These are phyloP conservation scores for Drosophila sp. DNA, from an alignment of 1,140 invertebrate genomes.

Conservation along the genomic window DNA sequence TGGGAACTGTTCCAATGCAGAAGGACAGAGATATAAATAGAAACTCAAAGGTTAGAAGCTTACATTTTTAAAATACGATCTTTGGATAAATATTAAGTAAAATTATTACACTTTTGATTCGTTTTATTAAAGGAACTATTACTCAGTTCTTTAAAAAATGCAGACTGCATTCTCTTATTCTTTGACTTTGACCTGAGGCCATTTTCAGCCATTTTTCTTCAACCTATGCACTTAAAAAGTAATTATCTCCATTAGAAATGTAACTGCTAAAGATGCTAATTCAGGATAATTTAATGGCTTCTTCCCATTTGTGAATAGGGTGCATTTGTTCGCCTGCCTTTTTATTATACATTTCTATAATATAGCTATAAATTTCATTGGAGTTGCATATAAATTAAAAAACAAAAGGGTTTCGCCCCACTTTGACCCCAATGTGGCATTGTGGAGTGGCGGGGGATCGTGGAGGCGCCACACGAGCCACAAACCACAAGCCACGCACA, in stretches of 20 bases:
- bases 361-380: conserved; percentile 75
- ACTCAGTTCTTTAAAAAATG: too few species aligned
- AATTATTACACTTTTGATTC: too few species aligned
- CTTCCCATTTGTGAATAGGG: background rate
- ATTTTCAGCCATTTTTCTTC: background rate
- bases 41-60: background rate
- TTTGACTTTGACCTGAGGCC: background rate
- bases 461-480: conserved; percentile 64
- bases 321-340: conserved; percentile 28
- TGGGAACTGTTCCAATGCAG: background rate
- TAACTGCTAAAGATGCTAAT: background rate
- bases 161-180: background rate
- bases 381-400: conserved; percentile 72
- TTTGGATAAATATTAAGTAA: too few species aligned
- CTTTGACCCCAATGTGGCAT: conserved; percentile 15
- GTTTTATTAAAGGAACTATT: too few species aligned
- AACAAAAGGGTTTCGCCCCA: conserved; percentile 70
- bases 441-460: conserved; percentile 15
- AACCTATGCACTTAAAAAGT: conserved; percentile 26
- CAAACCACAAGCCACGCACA: conserved; percentile 62
- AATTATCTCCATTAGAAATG: conserved; percentile 30
- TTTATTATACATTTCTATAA: conserved; percentile 70
- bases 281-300: conserved; percentile 3
- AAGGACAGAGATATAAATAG: background rate
- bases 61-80: background rate